A percentile compares a stretch with the other conserved stretches of the same genome.
phyloP scores from a whole-genome alignment of 2,888 invertebrate genomes.

The Reticulitermes lucifugus region DNA sequence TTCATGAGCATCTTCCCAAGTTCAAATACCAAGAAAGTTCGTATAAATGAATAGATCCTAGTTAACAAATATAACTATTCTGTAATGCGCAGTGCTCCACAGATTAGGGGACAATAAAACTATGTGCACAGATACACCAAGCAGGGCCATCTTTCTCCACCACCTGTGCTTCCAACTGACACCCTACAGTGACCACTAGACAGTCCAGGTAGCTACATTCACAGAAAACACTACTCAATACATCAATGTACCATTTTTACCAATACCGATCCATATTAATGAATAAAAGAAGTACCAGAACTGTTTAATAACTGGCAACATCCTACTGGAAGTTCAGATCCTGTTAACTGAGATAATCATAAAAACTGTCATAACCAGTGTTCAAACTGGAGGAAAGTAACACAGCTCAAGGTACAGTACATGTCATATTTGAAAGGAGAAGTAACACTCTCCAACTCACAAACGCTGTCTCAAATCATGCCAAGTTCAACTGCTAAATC shows the following conservation, averaged over 20 bases:
- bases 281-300: background rate
- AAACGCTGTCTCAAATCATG: too few species aligned
- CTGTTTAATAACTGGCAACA: background rate
- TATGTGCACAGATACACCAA: constrained; percentile 35
- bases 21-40: too few species aligned
- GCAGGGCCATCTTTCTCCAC: constrained; percentile 44
- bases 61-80: too few species aligned
- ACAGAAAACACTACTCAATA: background rate
- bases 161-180: constrained; percentile 5
- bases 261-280: background rate
- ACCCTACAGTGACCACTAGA: background rate
- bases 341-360: background rate
- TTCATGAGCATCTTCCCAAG: too few species aligned
- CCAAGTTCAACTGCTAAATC: too few species aligned
- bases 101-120: background rate
- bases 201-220: background rate
- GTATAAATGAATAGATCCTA: too few species aligned
- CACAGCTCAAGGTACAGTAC: too few species aligned
- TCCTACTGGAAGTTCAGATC: background rate
- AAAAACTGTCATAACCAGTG: background rate
- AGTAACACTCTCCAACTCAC: too few species aligned
- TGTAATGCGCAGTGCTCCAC: too few species aligned
- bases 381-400: background rate
- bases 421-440: too few species aligned
- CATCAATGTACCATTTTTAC: background rate